Evolutionary conservation across 2,797 vertebrate genomes (phyloP).

Genomic region (Artibeus lituratus): DNA sequence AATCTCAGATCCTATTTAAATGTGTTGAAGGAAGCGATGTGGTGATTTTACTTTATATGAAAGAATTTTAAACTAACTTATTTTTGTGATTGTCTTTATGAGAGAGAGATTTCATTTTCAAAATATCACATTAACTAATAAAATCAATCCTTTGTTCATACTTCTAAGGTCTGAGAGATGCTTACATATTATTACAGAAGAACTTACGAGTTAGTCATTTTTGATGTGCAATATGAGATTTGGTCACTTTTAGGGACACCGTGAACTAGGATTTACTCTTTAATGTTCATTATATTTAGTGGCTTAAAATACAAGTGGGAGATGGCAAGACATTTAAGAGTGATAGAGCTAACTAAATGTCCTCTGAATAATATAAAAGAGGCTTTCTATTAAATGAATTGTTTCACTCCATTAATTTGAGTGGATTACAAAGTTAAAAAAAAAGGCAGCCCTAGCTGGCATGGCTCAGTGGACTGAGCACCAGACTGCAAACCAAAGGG

Average conservation of each 20-base stretch:
- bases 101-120: background rate
- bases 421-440: slow-evolving; percentile 58
- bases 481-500: too few species aligned
- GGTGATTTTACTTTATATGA: background rate
- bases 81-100: background rate
- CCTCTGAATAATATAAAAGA: slow-evolving; percentile 62
- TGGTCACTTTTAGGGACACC: background rate
- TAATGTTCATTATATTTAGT: slow-evolving; percentile 63
- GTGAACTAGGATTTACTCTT: slow-evolving; percentile 54
- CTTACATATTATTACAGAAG: background rate
- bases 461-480: too few species aligned
- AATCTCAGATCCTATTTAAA: background rate
- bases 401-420: slow-evolving; percentile 52
- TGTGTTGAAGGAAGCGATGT: background rate
- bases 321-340: slow-evolving; percentile 69
- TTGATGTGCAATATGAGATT: background rate
- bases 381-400: slow-evolving; percentile 58
- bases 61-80: background rate
- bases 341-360: slow-evolving; percentile 62
- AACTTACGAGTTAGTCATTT: slow-evolving; percentile 7
- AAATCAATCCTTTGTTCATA: background rate
- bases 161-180: background rate
- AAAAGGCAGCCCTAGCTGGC: background rate
- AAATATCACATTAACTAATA: background rate
- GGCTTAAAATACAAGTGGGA: slow-evolving; percentile 70